Evolutionary conservation across 2,888 invertebrate genomes (phyloP), one percentile per base, ranked within the genome.

Genomic region (Tipula vernalis): DNA sequence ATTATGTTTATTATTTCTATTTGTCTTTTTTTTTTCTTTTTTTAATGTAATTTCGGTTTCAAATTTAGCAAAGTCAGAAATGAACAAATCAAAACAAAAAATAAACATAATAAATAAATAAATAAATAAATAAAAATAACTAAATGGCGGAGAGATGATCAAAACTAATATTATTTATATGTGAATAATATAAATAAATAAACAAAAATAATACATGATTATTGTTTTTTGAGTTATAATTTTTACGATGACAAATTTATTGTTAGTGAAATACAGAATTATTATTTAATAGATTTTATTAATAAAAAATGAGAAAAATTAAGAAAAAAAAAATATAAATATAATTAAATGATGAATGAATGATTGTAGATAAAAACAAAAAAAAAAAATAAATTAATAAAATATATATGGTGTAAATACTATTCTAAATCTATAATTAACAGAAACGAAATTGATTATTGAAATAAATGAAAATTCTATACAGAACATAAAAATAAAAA

Each of bases 101-200:
- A 18, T 18, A 71, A 71, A 71, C 12, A 12, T 71, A 71, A 71
- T 28, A 71, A 71, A 71, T 57, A 71, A 71, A 28, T 71, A 71
- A 71, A 28, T 71, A 71, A 71, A 71, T 71, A 71, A 71, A 71
- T 28, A 71, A 28, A 71, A 71, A 71, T 71, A 71, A 71, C 28
- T 71, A 71, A 84, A 36, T 36, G 84, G 84, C 39, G 84, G 84
- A 84, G 84, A 84, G 84, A 84, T 84, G 84, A 84, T 84, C 84
- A 84, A 84, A 84, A 84, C 39, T 71, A 71, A 71, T 71, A 71
- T 71, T 84, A 84, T 84, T 84, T 84, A 84, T 84, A 39, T 84
- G 4, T 83, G 36, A 36, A 83, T 36, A 36, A 36, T 83, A 84
- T 39, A 71, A 71, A 71, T 84, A 84, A 84, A 84, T 84, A 84